Evolutionary conservation across 2,797 vertebrate genomes (phyloP).

Genomic region (Phrynocephalus forsythii): DNA sequence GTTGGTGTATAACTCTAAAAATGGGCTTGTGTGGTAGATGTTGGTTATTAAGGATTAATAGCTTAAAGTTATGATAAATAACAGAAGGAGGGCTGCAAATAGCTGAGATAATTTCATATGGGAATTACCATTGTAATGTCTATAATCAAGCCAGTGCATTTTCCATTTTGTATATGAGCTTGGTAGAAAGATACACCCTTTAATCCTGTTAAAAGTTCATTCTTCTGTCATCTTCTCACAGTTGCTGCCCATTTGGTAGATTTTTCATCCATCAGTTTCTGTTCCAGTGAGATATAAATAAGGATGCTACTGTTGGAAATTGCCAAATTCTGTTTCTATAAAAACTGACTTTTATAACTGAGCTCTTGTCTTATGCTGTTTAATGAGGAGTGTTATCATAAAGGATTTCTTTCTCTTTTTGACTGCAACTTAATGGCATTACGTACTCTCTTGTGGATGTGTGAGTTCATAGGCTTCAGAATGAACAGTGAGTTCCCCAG

Average conservation of each 20-base stretch:
- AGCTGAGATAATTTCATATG: neutral
- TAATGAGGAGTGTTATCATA: neutral
- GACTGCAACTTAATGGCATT: neutral
- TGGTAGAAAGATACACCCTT: neutral
- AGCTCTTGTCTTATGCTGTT: neutral
- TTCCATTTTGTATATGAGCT: neutral
- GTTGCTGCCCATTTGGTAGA: neutral
- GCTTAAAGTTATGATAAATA: neutral
- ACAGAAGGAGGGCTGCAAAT: neutral
- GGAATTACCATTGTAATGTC: neutral
- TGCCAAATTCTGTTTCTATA: neutral
- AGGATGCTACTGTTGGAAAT: neutral
- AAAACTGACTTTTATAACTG: neutral
- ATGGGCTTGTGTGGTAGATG: neutral
- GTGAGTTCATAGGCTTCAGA: neutral
- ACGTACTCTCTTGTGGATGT: neutral
- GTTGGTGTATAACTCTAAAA: neutral
- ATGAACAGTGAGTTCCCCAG: neutral
- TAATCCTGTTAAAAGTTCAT: neutral
- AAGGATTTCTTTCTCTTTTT: neutral
- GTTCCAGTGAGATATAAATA: neutral
- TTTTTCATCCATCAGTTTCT: slow-evolving; percentile 8
- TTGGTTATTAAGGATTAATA: neutral
- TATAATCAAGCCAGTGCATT: neutral
- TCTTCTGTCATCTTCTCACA: neutral